Evolutionary conservation across 2,888 invertebrate genomes (phyloP).

Genomic region (Limenitis camilla): DNA sequence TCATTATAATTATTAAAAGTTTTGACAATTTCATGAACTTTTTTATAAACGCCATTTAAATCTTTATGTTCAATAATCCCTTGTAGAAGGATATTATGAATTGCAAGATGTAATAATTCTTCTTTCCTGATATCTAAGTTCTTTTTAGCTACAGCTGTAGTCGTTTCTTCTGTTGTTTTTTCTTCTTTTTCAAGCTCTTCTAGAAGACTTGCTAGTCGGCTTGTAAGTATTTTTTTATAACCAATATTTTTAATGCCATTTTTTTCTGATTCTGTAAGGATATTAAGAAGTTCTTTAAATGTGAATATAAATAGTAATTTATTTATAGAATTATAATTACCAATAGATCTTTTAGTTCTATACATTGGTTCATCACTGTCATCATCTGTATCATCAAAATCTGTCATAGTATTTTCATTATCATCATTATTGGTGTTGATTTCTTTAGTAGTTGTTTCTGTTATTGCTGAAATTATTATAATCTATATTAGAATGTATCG

Average conservation of each 20-base stretch:
- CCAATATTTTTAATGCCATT: conserved; percentile 43
- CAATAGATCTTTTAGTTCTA: conserved; percentile 51
- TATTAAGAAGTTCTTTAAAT: neutral
- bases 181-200: conserved; percentile 50
- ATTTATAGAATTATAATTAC: conserved; percentile 28
- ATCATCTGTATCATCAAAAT: conserved; percentile 26
- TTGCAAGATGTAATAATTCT: conserved; percentile 43
- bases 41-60: conserved; percentile 37
- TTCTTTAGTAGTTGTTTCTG: no score
- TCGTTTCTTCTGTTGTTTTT: conserved; percentile 11
- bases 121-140: conserved; percentile 24
- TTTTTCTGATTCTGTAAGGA: conserved; percentile 39
- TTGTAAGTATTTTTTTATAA: conserved; percentile 44
- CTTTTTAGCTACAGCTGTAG: conserved; percentile 10
- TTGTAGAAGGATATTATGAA: conserved; percentile 50
- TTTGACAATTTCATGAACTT: conserved; percentile 22
- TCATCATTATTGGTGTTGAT: conserved; percentile 5
- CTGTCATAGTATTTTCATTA: conserved; percentile 7
- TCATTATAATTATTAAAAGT: conserved; percentile 2
- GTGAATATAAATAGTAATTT: neutral
- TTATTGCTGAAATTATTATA: no score
- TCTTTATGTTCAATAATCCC: conserved; percentile 50
- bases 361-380: conserved; percentile 32
- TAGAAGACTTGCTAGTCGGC: conserved; percentile 40
- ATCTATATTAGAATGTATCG: no score